phyloP scores from a whole-genome alignment of 2,888 invertebrate genomes.

The Panorpa germanica region DNA sequence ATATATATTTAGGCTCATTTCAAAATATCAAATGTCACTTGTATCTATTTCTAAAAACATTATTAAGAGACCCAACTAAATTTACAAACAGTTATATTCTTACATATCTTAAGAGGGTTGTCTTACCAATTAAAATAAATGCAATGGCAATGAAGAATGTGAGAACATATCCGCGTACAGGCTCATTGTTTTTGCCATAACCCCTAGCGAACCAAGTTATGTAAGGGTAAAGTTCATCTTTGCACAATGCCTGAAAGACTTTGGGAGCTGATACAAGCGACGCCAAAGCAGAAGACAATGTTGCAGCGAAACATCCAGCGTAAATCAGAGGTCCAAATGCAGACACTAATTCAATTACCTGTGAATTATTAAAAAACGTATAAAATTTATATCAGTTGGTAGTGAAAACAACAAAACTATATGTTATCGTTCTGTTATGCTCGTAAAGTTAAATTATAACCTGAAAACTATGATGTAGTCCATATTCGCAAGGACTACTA shows the following conservation, averaged over 20 bases:
- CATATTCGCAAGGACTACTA: conserved; percentile 35
- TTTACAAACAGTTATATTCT: conserved; percentile 1
- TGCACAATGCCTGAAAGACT: conserved; percentile 84
- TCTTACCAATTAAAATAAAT: conserved; percentile 71
- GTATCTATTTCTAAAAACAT: conserved; percentile 1
- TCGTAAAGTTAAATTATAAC: conserved; percentile 22
- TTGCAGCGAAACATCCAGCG: conserved; percentile 94
- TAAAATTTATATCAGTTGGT: conserved; percentile 1
- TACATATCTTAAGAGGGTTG: conserved; percentile 6
- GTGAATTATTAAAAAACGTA: conserved; percentile 16
- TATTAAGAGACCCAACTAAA: conserved; percentile 4
- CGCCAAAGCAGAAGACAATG: conserved; percentile 88
- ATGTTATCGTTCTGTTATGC: not conserved
- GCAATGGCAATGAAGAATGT: conserved; percentile 76
- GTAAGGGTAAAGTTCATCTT: conserved; percentile 85
- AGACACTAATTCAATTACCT: conserved; percentile 70
- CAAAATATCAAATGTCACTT: conserved; percentile 7
- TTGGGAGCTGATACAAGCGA: conserved; percentile 92
- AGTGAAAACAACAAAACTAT: conserved; percentile 5
- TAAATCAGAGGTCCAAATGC: conserved; percentile 83
- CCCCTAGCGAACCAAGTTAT: conserved; percentile 80
- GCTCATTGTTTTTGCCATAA: conserved; percentile 65
- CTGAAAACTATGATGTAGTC: conserved; percentile 62
- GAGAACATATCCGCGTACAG: conserved; percentile 78
- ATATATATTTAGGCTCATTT: conserved; percentile 5